Conservation (phyloP, 2,113 vertebrate species). For the Xenopus borealis region DNA sequence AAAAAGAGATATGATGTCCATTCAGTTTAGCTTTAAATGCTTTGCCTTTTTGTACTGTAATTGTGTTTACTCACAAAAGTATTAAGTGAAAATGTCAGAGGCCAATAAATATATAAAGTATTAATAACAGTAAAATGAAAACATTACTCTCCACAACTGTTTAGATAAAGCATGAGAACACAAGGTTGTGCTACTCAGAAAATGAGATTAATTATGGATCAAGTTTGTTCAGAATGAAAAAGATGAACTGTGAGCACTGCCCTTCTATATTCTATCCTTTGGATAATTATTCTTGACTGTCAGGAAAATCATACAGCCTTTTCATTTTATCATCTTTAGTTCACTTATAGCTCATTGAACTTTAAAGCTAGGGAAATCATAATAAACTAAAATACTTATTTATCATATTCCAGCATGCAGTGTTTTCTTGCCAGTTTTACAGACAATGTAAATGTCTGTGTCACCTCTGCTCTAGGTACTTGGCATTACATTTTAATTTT, state of each 20-base stretch:
- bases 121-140: neutral
- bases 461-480: no score
- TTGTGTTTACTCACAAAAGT: no score
- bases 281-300: slow-evolving; percentile 41
- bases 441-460: neutral
- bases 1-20: no score
- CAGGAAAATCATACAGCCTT: slow-evolving; percentile 33
- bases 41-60: no score
- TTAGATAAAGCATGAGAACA: slow-evolving; percentile 24
- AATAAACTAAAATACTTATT: slow-evolving; percentile 16
- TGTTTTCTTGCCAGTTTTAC: neutral
- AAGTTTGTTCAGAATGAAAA: slow-evolving; percentile 29
- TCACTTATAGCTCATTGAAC: slow-evolving; percentile 38
- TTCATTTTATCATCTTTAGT: slow-evolving; percentile 36
- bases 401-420: slow-evolving; percentile 2
- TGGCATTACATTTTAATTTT: no score
- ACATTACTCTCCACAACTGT: neutral
- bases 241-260: slow-evolving; percentile 32
- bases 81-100: no score
- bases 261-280: slow-evolving; percentile 37
- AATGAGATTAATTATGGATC: slow-evolving; percentile 42
- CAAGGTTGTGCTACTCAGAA: slow-evolving; percentile 25
- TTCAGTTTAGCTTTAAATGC: no score
- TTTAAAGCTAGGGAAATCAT: slow-evolving; percentile 12
- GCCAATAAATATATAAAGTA: no score